Conservation (phyloP, 2,113 vertebrate species). For the Siphamia tubifer region DNA sequence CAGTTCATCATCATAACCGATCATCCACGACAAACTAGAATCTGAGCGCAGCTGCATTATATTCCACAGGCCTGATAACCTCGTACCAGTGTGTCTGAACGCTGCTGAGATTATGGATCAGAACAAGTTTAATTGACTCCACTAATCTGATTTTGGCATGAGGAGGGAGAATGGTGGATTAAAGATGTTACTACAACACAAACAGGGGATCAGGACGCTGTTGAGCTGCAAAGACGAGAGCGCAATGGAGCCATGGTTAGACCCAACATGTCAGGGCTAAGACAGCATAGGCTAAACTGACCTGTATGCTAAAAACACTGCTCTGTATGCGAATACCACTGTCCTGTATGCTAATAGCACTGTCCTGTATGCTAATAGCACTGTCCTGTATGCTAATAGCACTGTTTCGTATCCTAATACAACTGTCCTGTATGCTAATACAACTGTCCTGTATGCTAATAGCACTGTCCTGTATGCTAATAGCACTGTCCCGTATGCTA, state of each 20-base stretch:
- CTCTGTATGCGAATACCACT: conserved; percentile 49
- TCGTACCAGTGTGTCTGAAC: conserved; percentile 36
- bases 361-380: too few species aligned
- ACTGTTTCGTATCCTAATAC: too few species aligned
- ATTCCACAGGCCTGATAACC: conserved; percentile 42
- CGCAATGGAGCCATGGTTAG: conserved; percentile 56
- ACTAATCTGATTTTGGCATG: conserved; percentile 65
- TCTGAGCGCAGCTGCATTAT: conserved; percentile 23
- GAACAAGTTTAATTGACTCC: conserved; percentile 67
- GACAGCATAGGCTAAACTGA: conserved; percentile 43
- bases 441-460: too few species aligned
- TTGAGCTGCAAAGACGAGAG: conserved; percentile 43
- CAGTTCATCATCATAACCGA: neutral
- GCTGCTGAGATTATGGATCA: conserved; percentile 58
- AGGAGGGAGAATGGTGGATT: conserved; percentile 56
- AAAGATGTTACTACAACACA: conserved; percentile 67
- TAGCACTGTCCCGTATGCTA: too few species aligned
- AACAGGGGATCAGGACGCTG: conserved; percentile 52
- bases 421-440: too few species aligned
- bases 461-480: too few species aligned
- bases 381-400: too few species aligned
- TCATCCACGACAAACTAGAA: neutral
- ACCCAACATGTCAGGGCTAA: conserved; percentile 55
- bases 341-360: too few species aligned
- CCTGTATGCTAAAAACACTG: conserved; percentile 36